Conservation (phyloP, 37 sponge, comb jelly and placozoan species). For the Mnemiopsis leidyi region DNA sequence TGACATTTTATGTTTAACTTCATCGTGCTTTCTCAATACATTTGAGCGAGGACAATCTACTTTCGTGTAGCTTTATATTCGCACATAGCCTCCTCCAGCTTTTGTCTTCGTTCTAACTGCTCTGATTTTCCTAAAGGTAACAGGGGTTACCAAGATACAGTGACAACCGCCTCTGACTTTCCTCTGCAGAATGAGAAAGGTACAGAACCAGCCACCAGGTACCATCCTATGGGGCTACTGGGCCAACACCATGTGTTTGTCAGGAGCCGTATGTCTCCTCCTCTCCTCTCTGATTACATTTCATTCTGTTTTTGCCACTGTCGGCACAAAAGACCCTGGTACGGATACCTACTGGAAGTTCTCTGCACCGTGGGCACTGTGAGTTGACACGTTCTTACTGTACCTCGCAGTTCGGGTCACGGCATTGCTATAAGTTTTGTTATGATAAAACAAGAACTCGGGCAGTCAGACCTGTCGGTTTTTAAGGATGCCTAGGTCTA, state of each 20-base stretch:
- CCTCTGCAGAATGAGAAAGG: background rate
- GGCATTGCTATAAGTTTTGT: too few relatives aligned
- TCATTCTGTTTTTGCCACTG: background rate
- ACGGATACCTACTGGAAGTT: background rate
- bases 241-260: conserved; percentile 20
- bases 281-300: background rate
- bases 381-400: too few relatives aligned
- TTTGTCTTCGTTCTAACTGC: too few relatives aligned
- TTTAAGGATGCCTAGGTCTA: too few relatives aligned
- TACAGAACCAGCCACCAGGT: background rate
- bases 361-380: background rate
- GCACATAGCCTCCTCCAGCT: too few relatives aligned
- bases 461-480: too few relatives aligned
- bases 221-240: conserved; percentile 20
- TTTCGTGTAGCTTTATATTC: too few relatives aligned
- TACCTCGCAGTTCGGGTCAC: too few relatives aligned
- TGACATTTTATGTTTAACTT: background rate
- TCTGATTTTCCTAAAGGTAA: too few relatives aligned
- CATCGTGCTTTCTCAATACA: background rate
- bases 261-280: background rate
- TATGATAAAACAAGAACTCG: too few relatives aligned
- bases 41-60: too few relatives aligned
- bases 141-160: background rate
- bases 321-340: background rate
- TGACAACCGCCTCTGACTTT: background rate